phyloP scores from a whole-genome alignment of 2,888 invertebrate species.

The Agriopis leucophaearia region DNA sequence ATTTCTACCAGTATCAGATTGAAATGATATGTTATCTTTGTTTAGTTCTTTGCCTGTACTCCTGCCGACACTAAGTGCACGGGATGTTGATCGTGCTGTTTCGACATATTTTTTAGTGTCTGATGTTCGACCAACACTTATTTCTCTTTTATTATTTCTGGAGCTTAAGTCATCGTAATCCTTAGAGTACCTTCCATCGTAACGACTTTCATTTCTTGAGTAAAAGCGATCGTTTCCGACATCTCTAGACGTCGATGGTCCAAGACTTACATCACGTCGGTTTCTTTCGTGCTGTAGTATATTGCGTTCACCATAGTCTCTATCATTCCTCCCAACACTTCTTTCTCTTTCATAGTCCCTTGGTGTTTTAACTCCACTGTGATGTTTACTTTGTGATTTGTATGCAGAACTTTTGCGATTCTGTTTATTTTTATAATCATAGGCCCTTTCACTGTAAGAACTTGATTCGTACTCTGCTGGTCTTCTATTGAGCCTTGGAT shows the following conservation, averaged over 20 bases:
- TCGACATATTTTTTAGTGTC: constrained; percentile 12
- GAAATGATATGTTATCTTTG: constrained; percentile 57
- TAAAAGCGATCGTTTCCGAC: constrained; percentile 45
- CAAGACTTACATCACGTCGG: constrained; percentile 31
- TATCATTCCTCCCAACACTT: constrained; percentile 36
- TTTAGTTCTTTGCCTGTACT: constrained; percentile 37
- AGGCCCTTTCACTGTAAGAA: constrained; percentile 59
- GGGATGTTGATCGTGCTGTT: constrained; percentile 40
- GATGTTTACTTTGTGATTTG: constrained; percentile 51
- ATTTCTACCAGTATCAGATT: constrained; percentile 61
- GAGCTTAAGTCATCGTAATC: constrained; percentile 49
- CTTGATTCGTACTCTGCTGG: constrained; percentile 60
- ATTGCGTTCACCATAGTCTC: constrained; percentile 41
- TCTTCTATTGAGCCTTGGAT: constrained; percentile 69
- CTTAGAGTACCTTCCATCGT: constrained; percentile 52
- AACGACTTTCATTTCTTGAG: constrained; percentile 50
- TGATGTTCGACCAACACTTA: constrained; percentile 52
- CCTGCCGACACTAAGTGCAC: constrained; percentile 52
- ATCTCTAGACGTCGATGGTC: constrained; percentile 41
- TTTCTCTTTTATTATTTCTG: constrained; percentile 56
- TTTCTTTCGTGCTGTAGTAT: constrained; percentile 41
- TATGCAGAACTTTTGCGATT: constrained; percentile 47
- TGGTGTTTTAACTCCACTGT: constrained; percentile 50
- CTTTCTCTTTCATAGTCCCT: constrained; percentile 46
- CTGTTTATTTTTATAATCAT: constrained; percentile 59